Evolutionary conservation across 2,888 invertebrate genomes (phyloP).

Genomic region (Leucoptera coffeella): DNA sequence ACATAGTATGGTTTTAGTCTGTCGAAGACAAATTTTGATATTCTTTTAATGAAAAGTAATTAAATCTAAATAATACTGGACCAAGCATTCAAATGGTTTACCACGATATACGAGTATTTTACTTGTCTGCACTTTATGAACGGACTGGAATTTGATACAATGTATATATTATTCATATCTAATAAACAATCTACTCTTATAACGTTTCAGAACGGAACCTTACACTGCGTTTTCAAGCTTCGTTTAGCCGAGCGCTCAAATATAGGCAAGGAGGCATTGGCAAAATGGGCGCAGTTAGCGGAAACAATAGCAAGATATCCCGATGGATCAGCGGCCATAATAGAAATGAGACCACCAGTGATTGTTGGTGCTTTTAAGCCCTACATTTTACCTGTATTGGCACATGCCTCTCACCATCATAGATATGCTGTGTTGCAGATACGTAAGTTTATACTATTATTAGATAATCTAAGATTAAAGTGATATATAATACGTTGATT

Average conservation of each 20-base stretch:
- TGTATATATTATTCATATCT: background rate
- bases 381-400: constrained; percentile 21
- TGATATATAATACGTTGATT: no score
- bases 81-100: no score
- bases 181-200: background rate
- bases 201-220: constrained; percentile 19
- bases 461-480: no score
- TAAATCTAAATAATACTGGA: no score
- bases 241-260: constrained; percentile 12
- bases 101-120: no score
- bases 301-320: constrained; percentile 10
- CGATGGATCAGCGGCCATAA: constrained; percentile 16
- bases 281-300: constrained; percentile 14
- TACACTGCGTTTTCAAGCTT: constrained; percentile 15
- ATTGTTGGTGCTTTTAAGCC: constrained; percentile 13
- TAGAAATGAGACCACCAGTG: constrained; percentile 11
- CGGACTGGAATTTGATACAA: background rate
- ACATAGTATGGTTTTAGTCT: no score
- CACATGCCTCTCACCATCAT: constrained; percentile 29
- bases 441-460: no score
- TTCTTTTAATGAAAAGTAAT: no score
- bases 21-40: no score
- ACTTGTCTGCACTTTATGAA: no score
- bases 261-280: constrained; percentile 8
- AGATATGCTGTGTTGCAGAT: constrained; percentile 20